Percentiles rank a stretch among this genome's conserved stretches.
These are phyloP conservation scores for Solea solea DNA, from an alignment of 2,113 vertebrate species.

Conservation along the genomic window DNA sequence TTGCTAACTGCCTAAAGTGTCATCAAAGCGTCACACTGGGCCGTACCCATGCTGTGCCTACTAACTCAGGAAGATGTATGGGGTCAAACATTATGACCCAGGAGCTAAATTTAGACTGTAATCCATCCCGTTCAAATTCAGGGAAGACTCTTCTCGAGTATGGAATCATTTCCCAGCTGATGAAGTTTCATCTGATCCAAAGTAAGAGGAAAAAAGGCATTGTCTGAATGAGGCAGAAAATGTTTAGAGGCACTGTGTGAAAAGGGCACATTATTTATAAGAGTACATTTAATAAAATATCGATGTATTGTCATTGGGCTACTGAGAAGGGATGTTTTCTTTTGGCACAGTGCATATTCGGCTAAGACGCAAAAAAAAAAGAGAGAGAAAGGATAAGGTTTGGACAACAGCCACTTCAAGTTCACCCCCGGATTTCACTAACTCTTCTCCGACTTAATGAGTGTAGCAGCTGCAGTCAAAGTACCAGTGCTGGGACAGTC, in stretches of 20 bases:
- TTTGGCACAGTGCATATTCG: neutral
- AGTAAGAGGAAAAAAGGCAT: neutral
- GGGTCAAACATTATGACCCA: neutral
- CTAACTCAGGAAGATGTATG: no score
- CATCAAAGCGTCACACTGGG: no score
- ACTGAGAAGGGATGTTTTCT: constrained; percentile 2
- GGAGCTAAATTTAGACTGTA: neutral
- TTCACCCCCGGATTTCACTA: constrained; percentile 33
- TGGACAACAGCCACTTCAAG: constrained; percentile 25
- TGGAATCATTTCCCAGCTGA: neutral
- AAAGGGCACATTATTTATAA: neutral
- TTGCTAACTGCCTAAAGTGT: no score
- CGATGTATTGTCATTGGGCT: constrained; percentile 1
- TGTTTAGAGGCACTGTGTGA: neutral
- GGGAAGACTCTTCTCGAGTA: no score
- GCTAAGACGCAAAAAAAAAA: constrained; percentile 14
- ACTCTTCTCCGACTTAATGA: constrained; percentile 35
- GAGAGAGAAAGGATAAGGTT: constrained; percentile 49
- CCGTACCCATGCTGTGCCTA: no score
- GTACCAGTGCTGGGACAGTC: constrained; percentile 5
- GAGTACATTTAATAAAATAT: neutral
- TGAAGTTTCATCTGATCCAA: neutral
- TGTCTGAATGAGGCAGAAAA: no score
- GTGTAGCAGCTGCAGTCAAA: constrained; percentile 35
- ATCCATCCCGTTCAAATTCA: neutral